Evolutionary conservation across 2,888 invertebrate species (phyloP).

Genomic region (Eilema caniola): DNA sequence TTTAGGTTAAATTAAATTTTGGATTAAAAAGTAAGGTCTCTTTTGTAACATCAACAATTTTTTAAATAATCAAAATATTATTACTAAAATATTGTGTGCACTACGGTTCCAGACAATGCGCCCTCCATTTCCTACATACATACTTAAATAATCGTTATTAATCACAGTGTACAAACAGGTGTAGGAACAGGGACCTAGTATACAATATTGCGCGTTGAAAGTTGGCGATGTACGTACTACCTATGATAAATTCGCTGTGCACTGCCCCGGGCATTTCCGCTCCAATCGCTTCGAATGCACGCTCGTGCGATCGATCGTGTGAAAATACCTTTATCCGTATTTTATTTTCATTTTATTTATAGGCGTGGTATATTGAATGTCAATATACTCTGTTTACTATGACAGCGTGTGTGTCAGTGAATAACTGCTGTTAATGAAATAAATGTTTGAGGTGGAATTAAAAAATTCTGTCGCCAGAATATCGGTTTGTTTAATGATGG

Average conservation of each 20-base stretch:
- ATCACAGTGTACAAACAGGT: conserved; percentile 42
- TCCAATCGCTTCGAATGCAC: conserved; percentile 78
- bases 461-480: not conserved
- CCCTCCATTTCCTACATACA: too few species aligned
- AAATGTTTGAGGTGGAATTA: not conserved
- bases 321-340: conserved; percentile 75
- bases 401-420: conserved; percentile 25
- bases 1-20: not conserved
- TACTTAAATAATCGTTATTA: conserved; percentile 38
- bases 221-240: conserved; percentile 64
- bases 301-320: conserved; percentile 75
- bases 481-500: not conserved
- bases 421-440: conserved; percentile 28
- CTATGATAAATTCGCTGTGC: conserved; percentile 80
- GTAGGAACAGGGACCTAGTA: conserved; percentile 19
- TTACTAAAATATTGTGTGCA: too few species aligned
- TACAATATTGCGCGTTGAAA: conserved; percentile 59
- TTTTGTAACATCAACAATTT: not conserved
- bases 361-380: conserved; percentile 50
- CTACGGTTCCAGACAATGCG: too few species aligned
- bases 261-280: conserved; percentile 78
- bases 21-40: not conserved
- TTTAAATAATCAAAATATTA: conserved; percentile 14
- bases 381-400: conserved; percentile 36
- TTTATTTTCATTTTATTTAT: conserved; percentile 64